Percentiles rank a stretch among this genome's conserved stretches.
phyloP scores from a whole-genome alignment of 1,140 invertebrate genomes.

The Tigriopus japonicus region DNA sequence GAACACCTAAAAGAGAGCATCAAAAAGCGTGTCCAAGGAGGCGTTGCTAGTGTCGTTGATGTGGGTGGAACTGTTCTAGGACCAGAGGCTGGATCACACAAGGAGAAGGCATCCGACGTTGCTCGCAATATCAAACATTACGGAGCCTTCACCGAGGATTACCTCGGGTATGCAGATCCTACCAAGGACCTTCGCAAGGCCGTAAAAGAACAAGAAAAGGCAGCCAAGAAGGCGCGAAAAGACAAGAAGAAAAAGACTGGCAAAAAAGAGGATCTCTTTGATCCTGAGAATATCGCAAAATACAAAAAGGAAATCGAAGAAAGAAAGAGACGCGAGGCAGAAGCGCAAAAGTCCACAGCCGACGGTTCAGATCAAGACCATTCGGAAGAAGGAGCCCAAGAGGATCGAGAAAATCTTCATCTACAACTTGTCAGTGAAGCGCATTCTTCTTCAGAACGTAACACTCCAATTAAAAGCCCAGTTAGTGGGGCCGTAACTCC shows the following conservation, averaged over 20 bases:
- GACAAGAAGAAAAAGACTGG: slow-evolving; percentile 12
- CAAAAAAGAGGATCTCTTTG: slow-evolving; percentile 14
- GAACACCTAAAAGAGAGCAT: not conserved
- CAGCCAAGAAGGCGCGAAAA: slow-evolving; percentile 14
- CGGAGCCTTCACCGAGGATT: slow-evolving; percentile 10
- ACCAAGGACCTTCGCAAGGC: slow-evolving; percentile 13
- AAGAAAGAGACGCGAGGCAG: not conserved
- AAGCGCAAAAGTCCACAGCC: not conserved
- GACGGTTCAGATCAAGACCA: not conserved
- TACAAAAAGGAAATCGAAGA: slow-evolving; percentile 11
- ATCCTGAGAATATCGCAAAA: slow-evolving; percentile 13
- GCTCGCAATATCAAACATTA: slow-evolving; percentile 12
- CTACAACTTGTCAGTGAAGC: no score
- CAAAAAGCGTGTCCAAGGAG: not conserved
- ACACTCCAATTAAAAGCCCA: not conserved
- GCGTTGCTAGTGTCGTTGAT: not conserved
- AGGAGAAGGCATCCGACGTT: slow-evolving; percentile 4
- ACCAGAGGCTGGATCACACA: not conserved
- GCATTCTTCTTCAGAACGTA: no score
- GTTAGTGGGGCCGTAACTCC: not conserved
- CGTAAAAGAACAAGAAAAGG: slow-evolving; percentile 13
- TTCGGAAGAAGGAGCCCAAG: not conserved
- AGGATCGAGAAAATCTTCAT: no score
- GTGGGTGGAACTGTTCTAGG: not conserved
- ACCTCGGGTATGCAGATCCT: slow-evolving; percentile 8